A percentile compares a stretch with the other conserved stretches of the same genome.
Conservation (phyloP, 2,888 invertebrate genomes). For the Amaurobius ferox region DNA sequence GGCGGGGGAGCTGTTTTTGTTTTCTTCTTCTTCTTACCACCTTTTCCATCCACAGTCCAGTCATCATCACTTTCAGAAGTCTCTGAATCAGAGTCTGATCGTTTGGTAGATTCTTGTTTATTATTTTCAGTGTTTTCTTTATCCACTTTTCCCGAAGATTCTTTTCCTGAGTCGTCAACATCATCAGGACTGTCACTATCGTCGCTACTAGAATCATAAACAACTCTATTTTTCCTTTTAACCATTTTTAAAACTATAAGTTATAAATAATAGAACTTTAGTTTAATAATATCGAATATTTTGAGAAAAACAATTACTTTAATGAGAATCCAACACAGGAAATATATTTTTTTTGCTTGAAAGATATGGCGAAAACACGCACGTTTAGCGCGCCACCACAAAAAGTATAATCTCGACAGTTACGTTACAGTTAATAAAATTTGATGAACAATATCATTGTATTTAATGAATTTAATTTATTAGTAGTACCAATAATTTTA, state of each 20-base stretch:
- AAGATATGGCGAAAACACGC: too few species aligned
- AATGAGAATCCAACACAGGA: too few species aligned
- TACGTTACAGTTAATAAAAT: too few species aligned
- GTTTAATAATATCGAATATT: too few species aligned
- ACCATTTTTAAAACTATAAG: too few species aligned
- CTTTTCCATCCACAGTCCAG: conserved; percentile 72
- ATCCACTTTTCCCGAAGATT: conserved; percentile 50
- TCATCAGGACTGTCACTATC: conserved; percentile 68
- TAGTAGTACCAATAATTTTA: too few species aligned
- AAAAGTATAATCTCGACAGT: too few species aligned
- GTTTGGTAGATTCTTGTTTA: conserved; percentile 43
- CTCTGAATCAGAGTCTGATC: conserved; percentile 65
- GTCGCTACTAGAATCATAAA: conserved; percentile 71
- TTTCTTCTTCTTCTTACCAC: conserved; percentile 64
- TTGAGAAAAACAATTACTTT: too few species aligned
- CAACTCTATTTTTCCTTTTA: conserved; percentile 69
- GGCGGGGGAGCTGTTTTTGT: conserved; percentile 30
- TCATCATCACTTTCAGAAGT: conserved; percentile 73
- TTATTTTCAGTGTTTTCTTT: conserved; percentile 63
- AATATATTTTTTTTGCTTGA: too few species aligned
- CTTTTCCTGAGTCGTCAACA: conserved; percentile 29
- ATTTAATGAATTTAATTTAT: too few species aligned
- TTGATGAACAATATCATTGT: too few species aligned
- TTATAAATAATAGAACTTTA: neutral
- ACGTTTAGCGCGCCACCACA: neutral